phyloP scores from a whole-genome alignment of 2,888 invertebrate genomes.

The Pachycephus smyrnensis region DNA sequence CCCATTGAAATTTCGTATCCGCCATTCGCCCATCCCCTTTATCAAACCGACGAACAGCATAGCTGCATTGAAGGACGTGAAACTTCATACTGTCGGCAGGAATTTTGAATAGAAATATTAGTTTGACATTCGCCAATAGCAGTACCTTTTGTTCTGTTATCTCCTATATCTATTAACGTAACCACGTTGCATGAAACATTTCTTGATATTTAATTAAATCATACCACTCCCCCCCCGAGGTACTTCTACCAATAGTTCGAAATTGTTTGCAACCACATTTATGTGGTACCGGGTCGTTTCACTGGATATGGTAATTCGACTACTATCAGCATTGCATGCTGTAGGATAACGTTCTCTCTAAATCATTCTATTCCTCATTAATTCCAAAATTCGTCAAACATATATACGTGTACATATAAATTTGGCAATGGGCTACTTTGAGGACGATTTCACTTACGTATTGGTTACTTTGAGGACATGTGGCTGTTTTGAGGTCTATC shows the following conservation, averaged over 20 bases:
- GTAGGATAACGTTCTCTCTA: not conserved
- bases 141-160: not conserved
- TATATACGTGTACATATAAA: not conserved
- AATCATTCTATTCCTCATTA: not conserved
- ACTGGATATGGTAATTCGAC: not conserved
- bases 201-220: slow-evolving; percentile 54
- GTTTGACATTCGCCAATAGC: not conserved
- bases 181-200: not conserved
- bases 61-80: not conserved
- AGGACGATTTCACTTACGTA: too few relatives aligned
- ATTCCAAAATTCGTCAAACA: not conserved
- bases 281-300: not conserved
- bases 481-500: too few relatives aligned
- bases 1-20: not conserved
- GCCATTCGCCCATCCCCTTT: not conserved
- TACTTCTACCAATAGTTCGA: slow-evolving; percentile 51
- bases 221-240: slow-evolving; percentile 27
- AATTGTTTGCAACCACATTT: not conserved
- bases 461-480: too few relatives aligned
- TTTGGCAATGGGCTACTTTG: too few relatives aligned
- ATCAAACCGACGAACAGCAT: not conserved
- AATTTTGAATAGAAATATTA: not conserved
- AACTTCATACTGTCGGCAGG: not conserved
- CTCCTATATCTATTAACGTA: not conserved
- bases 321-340: slow-evolving; percentile 1